Evolutionary conservation across 2,888 invertebrate genomes (phyloP), one percentile per base, ranked within the genome.

Genomic region (Ganaspis brasiliensis): DNA sequence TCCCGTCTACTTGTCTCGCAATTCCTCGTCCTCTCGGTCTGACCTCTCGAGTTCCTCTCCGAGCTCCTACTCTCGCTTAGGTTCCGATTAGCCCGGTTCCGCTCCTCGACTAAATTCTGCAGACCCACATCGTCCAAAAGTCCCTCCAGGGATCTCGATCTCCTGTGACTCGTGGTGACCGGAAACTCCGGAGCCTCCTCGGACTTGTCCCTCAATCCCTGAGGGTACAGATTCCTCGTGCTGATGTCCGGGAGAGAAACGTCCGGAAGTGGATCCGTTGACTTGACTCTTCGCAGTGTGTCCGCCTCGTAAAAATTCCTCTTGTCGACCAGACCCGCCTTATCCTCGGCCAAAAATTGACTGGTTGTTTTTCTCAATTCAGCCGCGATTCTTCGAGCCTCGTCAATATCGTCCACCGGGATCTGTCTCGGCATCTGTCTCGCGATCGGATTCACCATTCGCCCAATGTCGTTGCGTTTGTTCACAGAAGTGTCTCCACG

Each of bases 251-350:
- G 82, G 0, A 85, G 79, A 0, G 89, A 85, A 4, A 88, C 82
- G 45, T 91, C 91, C 0, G 90, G 89, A 8, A 91, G 24, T 0
- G 87, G 89, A 72, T 90, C 90, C 0, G 86, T 91, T 4, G 86
- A 91, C 81, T 85, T 91, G 0, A 87, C 93, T 77, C 93, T 91
- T 84, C 94, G 94, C 24, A 94, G 91, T 12, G 94, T 94, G 76
- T 94, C 93, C 0, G 95, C 94, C 90, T 95, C 95, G 85, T 95
- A 96, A 82, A 95, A 94, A 88, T 96, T 96, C 88, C 95, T 94
- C 85, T 94, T 92, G 86, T 95, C 95, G 72, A 95, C 95, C 9
- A 89, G 84, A 0, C 87, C 91, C 14, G 85, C 87, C 72, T 92
- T 92, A 61, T 89, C 89, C 35, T 90, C 90, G 0, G 87, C 87